Evolutionary conservation across 2,888 invertebrate genomes (phyloP), one percentile per base, ranked within the genome.

Genomic region (Eudasyphora cyanicolor): DNA sequence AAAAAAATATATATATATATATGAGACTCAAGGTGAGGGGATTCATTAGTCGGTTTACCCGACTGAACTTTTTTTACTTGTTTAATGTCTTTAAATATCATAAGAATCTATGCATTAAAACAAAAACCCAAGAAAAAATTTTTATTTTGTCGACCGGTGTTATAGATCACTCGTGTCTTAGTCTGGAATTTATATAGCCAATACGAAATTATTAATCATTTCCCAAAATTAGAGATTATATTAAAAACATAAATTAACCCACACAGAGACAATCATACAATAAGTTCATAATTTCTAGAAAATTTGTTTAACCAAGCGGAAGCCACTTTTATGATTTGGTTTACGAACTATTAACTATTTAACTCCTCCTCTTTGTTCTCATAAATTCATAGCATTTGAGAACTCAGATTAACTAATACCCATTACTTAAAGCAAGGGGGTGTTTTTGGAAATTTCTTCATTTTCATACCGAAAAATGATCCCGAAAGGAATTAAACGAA

Each of bases 261-360:
- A 12, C 27, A 10, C 45, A 24, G 7, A 21, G 8, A 21, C 21
- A 4, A 8, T 17, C 1, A 57, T 57, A n/a, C n/a, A 24, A 24
- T 57, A 24, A 4, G 14, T 4, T 57, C 57, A 57, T 57, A 57
- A 57, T 57, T 57, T 24, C 14, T 6, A 5, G 10, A 42, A 24
- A 21, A 35, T 38, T 21, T 19, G 19, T 21, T 35, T 35, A 38
- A 35, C 19, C 64, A 35, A 62, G 27, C n/a, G 12, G 42, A 71
- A 67, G 75, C 80, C 78, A 83, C 77, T 77, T 83, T 83, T 80
- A 83, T 32, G 80, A 67, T 69, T 67, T 81, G 83, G 81, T 76
- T 84, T 81, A 54, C 57, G 81, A 38, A 3, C 19, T 77, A 81
- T 84, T 84, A 78, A n/a, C 51, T 62, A 2, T 0, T 27, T 38